phyloP scores from a whole-genome alignment of 2,888 invertebrate genomes.

The Microplitis deprimator region DNA sequence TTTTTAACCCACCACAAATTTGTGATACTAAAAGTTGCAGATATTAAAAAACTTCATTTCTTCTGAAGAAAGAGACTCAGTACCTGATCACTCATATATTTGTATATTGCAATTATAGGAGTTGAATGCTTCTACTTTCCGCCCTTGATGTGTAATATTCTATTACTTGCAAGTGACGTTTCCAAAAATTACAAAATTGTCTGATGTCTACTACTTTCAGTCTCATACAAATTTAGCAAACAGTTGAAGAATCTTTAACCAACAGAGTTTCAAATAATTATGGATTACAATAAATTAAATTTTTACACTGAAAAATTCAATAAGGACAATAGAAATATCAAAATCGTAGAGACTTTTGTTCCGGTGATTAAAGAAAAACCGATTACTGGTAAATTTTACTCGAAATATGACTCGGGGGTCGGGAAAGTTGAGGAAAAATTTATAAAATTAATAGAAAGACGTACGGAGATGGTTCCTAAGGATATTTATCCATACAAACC shows the following conservation, averaged over 20 bases:
- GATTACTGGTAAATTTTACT: slow-evolving; percentile 65
- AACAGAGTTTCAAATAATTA: not conserved
- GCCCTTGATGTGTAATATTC: no score
- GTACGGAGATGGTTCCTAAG: slow-evolving; percentile 51
- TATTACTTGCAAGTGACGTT: no score
- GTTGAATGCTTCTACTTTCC: no score
- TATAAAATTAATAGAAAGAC: slow-evolving; percentile 57
- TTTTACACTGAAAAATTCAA: slow-evolving; percentile 61
- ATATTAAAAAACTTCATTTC: no score
- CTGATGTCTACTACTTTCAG: no score
- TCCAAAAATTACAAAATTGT: no score
- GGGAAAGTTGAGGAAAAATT: slow-evolving; percentile 53
- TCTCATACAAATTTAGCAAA: no score
- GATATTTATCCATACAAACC: slow-evolving; percentile 61
- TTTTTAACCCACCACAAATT: not conserved
- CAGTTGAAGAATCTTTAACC: not conserved
- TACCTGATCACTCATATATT: no score
- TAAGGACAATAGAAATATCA: slow-evolving; percentile 58
- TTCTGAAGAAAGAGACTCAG: no score
- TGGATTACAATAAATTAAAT: slow-evolving; percentile 49
- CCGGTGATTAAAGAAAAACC: slow-evolving; percentile 51
- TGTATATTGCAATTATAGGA: no score
- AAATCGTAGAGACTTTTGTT: slow-evolving; percentile 57
- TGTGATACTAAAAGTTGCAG: no score
- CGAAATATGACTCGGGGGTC: slow-evolving; percentile 58